Evolutionary conservation across 1,140 invertebrate species (phyloP), one percentile per base, ranked within the genome.

Genomic region (Heliconius nattereri): DNA sequence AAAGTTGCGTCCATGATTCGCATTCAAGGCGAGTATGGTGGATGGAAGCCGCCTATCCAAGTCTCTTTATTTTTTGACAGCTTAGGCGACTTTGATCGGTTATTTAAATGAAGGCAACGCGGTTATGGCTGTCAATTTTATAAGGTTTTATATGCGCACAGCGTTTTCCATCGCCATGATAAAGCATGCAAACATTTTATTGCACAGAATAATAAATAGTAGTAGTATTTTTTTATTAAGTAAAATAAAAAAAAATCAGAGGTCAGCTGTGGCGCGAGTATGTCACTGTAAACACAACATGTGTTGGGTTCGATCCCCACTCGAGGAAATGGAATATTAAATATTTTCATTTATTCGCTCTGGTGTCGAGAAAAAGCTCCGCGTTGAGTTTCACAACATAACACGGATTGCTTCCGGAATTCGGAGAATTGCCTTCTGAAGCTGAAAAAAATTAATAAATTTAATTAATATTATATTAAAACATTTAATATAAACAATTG

Each of bases 51-150:
- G 87, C 90, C 89, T 89, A 89, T 85, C 84, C 85, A 89, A 89
- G 85, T 85, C 81, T 82, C 84, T 85, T 90, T 92, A 91, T 90
- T 89, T 85, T 89, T 89, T 90, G 91, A 93, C 89, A 89, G 86
- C 84, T 87, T 89, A 83, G 75, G 78, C 78, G 84, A 91, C 82
- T 90, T 89, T 89, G 90, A 92, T 91, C 89, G 89, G 87, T 87
- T 91, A 92, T 92, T 92, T 92, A 92, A 92, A 92, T 92, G 85
- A 90, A 82, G 86, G 57, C 86, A 89, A 91, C 84, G 83, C 86
- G 85, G 90, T 92, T 90, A 91, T 84, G 75, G 85, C 84, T 88
- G 91, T 91, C 90, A 90, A 90, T 90, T 86, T 89, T 84, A 84
- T 83, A 85, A 71, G 85, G 84, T 75, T 85, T 86, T 87, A 87